Conservation (phyloP, 2,113 vertebrate genomes). For the Bubo blakistoni region DNA sequence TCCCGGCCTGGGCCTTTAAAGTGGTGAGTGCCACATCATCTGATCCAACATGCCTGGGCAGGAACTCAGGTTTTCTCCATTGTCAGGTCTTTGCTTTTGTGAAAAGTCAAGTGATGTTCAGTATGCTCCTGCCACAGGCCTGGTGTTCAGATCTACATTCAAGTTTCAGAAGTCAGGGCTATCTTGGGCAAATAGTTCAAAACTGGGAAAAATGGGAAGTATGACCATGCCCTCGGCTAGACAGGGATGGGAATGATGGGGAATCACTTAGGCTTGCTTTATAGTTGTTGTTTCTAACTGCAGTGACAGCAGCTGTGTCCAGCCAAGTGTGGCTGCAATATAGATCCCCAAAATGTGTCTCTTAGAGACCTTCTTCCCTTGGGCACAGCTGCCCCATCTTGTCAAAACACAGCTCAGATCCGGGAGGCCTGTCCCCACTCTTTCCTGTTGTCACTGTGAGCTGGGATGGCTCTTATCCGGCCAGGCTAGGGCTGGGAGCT, state of each 20-base stretch:
- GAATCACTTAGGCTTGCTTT: neutral
- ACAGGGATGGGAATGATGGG: neutral
- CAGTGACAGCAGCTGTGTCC: neutral
- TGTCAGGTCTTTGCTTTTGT: neutral
- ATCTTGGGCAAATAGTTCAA: neutral
- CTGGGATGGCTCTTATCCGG: neutral
- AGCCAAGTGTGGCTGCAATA: neutral
- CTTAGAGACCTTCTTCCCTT: neutral
- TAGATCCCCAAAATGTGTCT: neutral
- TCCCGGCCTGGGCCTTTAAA: conserved; percentile 88
- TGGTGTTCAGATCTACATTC: neutral
- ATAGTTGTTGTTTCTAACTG: neutral
- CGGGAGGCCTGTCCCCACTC: neutral
- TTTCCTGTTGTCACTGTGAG: neutral
- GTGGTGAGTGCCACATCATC: conserved; percentile 74
- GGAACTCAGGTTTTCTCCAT: neutral
- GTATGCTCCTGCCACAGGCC: neutral
- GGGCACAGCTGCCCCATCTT: neutral
- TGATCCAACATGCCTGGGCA: neutral
- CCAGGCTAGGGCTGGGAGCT: neutral
- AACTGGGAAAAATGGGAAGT: neutral
- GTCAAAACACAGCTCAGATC: neutral
- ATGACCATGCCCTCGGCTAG: neutral
- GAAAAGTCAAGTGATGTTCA: neutral
- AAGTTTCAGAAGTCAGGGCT: neutral